Conservation (phyloP, 2,888 invertebrate species). For the Trichogramma dendrolimi region DNA sequence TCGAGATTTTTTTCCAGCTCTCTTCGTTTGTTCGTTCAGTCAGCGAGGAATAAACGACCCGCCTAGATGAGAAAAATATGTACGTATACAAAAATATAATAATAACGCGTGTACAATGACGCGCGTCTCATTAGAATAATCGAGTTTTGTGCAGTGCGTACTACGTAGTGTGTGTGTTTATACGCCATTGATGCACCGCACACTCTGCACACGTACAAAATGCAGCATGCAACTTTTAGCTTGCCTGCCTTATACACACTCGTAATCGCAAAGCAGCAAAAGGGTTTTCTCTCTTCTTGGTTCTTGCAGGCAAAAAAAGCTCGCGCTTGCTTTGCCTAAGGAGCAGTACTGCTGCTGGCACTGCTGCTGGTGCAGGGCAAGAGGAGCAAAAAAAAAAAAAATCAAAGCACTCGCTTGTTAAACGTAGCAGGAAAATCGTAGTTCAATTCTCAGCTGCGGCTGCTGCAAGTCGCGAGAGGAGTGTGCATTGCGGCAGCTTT, state of each 20-base stretch:
- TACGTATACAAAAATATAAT: no score
- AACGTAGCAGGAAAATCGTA: slow-evolving; percentile 46
- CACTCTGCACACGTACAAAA: no score
- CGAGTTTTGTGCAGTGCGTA: slow-evolving; percentile 16
- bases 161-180: slow-evolving; percentile 2
- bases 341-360: no score
- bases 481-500: not conserved
- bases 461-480: slow-evolving; percentile 12
- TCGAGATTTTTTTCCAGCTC: no score
- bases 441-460: slow-evolving; percentile 40
- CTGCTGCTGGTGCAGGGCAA: slow-evolving; percentile 8
- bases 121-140: slow-evolving; percentile 23
- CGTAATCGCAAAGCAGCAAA: not conserved
- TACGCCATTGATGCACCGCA: not conserved
- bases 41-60: no score
- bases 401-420: slow-evolving; percentile 40
- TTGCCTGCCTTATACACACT: not conserved
- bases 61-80: no score
- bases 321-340: no score
- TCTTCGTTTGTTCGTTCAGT: no score
- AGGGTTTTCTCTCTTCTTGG: not conserved
- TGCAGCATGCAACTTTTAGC: not conserved
- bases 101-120: no score
- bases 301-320: no score
- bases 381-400: slow-evolving; percentile 17